Evolutionary conservation across 2,113 vertebrate species (phyloP).

Genomic region (Lanius collurio): DNA sequence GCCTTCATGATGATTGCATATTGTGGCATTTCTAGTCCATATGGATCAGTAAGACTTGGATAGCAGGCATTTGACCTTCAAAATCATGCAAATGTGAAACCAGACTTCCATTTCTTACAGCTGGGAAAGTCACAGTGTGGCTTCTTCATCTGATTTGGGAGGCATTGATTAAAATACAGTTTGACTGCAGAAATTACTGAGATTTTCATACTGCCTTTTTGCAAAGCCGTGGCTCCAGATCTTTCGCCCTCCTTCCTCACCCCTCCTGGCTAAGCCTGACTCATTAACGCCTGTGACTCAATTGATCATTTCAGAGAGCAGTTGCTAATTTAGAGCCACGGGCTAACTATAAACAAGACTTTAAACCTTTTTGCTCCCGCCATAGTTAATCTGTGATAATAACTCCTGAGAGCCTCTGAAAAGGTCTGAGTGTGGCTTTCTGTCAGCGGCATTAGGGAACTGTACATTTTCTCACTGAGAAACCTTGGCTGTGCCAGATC

Average conservation of each 20-base stretch:
- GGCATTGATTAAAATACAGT: constrained; percentile 76
- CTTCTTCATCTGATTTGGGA: constrained; percentile 68
- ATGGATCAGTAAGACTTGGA: constrained; percentile 85
- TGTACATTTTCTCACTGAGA: constrained; percentile 70
- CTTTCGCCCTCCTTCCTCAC: constrained; percentile 5
- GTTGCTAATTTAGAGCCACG: constrained; percentile 73
- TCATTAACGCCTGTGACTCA: constrained; percentile 76
- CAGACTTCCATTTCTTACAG: constrained; percentile 79
- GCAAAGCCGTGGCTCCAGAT: constrained; percentile 7
- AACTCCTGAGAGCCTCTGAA: constrained; percentile 76
- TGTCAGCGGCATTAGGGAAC: constrained; percentile 72
- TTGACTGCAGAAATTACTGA: constrained; percentile 68
- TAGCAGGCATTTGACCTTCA: constrained; percentile 86
- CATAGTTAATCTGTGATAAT: constrained; percentile 71
- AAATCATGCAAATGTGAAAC: constrained; percentile 81
- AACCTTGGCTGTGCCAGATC: constrained; percentile 77
- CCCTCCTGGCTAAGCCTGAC: constrained; percentile 72
- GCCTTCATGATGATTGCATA: constrained; percentile 84
- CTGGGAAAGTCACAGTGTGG: constrained; percentile 72
- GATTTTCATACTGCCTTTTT: constrained; percentile 37
- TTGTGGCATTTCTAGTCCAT: constrained; percentile 88
- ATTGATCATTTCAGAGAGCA: constrained; percentile 75
- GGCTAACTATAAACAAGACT: constrained; percentile 71
- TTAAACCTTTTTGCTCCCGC: constrained; percentile 75
- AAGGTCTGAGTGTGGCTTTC: constrained; percentile 74